Percentiles rank a stretch among this genome's conserved stretches.
Evolutionary conservation across 2,888 invertebrate genomes (phyloP).

Genomic region (Camponotus fellah): DNA sequence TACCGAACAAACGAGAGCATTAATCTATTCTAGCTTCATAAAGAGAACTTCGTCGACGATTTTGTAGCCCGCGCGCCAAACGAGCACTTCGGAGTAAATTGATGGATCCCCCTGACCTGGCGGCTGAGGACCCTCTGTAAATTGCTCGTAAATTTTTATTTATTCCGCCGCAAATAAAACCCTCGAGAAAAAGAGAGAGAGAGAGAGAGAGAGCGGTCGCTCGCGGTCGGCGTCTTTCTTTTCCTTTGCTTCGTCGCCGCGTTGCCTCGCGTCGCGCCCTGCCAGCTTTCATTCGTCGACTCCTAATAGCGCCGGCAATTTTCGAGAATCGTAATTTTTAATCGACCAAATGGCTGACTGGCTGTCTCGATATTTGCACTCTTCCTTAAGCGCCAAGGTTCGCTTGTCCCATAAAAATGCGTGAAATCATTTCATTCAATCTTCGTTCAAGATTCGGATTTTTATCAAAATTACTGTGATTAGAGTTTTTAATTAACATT

Average conservation of each 20-base stretch:
- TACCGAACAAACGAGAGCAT: conserved; percentile 85
- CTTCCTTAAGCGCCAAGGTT: conserved; percentile 22
- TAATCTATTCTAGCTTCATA: conserved; percentile 86
- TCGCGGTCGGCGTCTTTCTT: conserved; percentile 57
- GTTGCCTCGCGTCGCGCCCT: conserved; percentile 34
- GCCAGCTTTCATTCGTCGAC: conserved; percentile 52
- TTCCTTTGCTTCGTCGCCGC: conserved; percentile 52
- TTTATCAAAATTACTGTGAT: no score
- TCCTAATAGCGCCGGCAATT: conserved; percentile 72
- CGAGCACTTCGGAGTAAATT: conserved; percentile 84
- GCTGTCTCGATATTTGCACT: conserved; percentile 57
- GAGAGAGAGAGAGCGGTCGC: conserved; percentile 30
- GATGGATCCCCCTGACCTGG: conserved; percentile 80
- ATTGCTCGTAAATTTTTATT: conserved; percentile 84
- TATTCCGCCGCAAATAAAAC: conserved; percentile 79
- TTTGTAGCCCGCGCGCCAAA: conserved; percentile 85
- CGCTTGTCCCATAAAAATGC: neutral
- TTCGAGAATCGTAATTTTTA: conserved; percentile 66
- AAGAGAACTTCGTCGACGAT: conserved; percentile 85
- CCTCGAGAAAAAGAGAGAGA: conserved; percentile 18
- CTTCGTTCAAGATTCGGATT: neutral
- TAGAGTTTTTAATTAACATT: no score
- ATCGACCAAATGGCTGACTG: conserved; percentile 41
- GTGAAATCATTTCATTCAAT: conserved; percentile 12
- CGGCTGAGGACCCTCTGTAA: conserved; percentile 78